These are phyloP conservation scores for Papilio protenor DNA, from an alignment of 2,888 invertebrate genomes.

Conservation along the genomic window DNA sequence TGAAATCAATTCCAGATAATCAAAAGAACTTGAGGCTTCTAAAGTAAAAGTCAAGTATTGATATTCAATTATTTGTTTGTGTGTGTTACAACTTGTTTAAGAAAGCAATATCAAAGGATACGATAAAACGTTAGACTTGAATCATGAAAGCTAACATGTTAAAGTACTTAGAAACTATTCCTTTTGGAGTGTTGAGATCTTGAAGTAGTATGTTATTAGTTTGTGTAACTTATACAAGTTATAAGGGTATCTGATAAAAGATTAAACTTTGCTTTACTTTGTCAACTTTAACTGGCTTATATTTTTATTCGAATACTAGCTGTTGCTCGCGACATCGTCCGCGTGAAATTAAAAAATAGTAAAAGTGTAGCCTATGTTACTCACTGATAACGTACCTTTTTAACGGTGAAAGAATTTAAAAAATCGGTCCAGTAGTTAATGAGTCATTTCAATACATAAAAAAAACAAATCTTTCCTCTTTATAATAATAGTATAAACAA, in stretches of 20 bases:
- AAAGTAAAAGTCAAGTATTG: neutral
- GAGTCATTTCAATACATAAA: too few relatives aligned
- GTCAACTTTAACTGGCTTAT: neutral
- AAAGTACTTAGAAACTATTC: conserved; percentile 27
- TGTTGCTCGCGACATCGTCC: too few relatives aligned
- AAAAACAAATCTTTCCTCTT: too few relatives aligned
- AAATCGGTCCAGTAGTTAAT: too few relatives aligned
- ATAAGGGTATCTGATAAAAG: conserved; percentile 1
- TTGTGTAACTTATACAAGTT: conserved; percentile 2
- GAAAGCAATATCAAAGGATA: conserved; percentile 29
- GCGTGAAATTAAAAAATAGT: too few relatives aligned
- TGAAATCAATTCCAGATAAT: too few relatives aligned
- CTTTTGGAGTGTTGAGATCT: neutral
- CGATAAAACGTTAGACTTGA: conserved; percentile 18
- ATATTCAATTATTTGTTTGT: neutral
- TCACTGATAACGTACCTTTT: too few relatives aligned
- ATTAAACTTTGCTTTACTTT: neutral
- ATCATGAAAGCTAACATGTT: conserved; percentile 13
- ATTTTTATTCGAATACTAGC: neutral
- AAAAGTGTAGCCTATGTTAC: too few relatives aligned
- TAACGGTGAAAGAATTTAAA: too few relatives aligned
- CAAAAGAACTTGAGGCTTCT: neutral
- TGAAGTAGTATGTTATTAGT: conserved; percentile 17
- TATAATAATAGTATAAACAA: too few relatives aligned
- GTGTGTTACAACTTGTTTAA: conserved; percentile 22